These are phyloP conservation scores for Etheostoma spectabile DNA, from an alignment of 2,113 vertebrate species.

Conservation along the genomic window DNA sequence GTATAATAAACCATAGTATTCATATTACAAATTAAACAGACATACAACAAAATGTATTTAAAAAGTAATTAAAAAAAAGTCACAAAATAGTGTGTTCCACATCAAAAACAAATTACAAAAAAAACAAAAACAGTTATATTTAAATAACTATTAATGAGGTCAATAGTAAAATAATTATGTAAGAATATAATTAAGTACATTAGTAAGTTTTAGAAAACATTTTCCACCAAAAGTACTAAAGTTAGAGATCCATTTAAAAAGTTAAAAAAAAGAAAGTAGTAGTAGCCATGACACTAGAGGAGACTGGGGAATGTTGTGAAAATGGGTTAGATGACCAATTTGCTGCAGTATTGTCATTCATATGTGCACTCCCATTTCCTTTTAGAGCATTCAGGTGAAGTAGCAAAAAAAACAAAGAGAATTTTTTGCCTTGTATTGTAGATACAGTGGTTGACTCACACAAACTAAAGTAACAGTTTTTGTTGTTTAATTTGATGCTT, in stretches of 20 bases:
- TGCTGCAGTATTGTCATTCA: background rate
- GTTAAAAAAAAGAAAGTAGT: too few species aligned
- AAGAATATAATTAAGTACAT: background rate
- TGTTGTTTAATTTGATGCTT: background rate
- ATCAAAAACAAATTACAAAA: background rate
- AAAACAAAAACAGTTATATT: background rate
- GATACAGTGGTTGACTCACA: background rate
- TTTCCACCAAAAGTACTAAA: background rate
- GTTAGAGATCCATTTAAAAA: background rate
- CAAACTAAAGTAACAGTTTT: background rate
- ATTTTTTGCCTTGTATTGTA: background rate
- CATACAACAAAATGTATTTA: too few species aligned
- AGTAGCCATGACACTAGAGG: background rate
- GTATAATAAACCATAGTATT: background rate
- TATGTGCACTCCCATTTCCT: background rate
- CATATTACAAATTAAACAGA: background rate
- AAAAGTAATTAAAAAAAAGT: background rate
- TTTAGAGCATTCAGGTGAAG: background rate
- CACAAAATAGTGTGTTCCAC: background rate
- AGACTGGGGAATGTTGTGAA: background rate
- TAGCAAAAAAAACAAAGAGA: too few species aligned
- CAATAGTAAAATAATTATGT: background rate
- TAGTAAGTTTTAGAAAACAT: background rate
- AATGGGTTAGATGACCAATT: background rate
- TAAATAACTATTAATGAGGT: background rate